Conservation (phyloP, 2,797 vertebrate species). For the Anisognathus igniventris region DNA sequence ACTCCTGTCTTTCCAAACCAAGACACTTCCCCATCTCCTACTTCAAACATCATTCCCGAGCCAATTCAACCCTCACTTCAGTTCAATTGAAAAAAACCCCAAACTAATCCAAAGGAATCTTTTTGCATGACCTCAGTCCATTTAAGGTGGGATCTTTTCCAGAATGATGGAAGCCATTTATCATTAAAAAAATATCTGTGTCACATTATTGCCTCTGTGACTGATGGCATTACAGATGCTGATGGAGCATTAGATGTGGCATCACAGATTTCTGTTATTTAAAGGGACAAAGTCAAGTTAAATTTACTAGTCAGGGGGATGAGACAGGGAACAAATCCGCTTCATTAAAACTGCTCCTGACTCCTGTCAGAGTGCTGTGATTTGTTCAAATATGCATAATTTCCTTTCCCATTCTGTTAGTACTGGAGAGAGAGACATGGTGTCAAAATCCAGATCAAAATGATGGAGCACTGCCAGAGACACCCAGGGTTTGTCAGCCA, state of each 20-base stretch:
- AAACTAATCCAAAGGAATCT: neutral
- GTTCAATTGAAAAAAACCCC: neutral
- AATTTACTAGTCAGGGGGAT: neutral
- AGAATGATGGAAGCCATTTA: neutral
- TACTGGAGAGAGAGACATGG: neutral
- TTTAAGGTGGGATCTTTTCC: neutral
- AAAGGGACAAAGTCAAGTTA: slow-evolving; percentile 1
- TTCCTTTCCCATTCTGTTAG: neutral
- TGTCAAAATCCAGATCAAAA: neutral
- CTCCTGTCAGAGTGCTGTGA: neutral
- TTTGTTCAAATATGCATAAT: slow-evolving; percentile 1
- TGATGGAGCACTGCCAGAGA: neutral
- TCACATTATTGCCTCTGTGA: neutral
- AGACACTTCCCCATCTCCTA: neutral
- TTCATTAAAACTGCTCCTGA: neutral
- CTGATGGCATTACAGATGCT: neutral
- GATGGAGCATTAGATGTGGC: neutral
- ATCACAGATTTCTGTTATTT: neutral
- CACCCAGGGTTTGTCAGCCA: neutral
- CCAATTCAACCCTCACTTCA: neutral
- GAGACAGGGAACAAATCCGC: neutral
- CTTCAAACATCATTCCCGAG: neutral
- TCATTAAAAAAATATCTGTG: neutral
- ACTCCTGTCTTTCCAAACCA: too few species aligned
- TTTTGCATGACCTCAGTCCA: neutral